Percentiles rank a stretch among this genome's conserved stretches.
phyloP scores from a whole-genome alignment of 2,888 invertebrate genomes.

The Torymus tubicola region DNA sequence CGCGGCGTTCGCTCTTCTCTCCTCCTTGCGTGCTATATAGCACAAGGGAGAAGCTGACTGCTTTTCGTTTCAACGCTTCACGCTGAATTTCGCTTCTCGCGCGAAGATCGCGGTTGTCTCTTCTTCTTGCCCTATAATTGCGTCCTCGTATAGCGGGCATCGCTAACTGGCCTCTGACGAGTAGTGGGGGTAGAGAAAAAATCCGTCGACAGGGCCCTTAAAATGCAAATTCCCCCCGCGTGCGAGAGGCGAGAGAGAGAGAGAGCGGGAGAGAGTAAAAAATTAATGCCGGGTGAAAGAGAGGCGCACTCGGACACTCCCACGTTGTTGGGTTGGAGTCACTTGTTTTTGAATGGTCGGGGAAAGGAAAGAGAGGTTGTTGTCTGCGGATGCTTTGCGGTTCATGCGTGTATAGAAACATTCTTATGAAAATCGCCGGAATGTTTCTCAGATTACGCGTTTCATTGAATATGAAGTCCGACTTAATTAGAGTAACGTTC shows the following conservation, averaged over 20 bases:
- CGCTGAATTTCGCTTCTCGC: constrained; percentile 66
- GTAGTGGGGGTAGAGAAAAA: constrained; percentile 33
- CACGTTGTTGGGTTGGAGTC: not conserved
- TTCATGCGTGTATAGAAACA: not conserved
- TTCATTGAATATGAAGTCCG: not conserved
- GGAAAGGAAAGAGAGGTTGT: too few relatives aligned
- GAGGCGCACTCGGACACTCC: constrained; percentile 6
- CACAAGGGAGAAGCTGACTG: constrained; percentile 31
- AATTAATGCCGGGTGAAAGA: constrained; percentile 35
- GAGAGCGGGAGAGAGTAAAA: constrained; percentile 15
- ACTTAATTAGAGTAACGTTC: too few relatives aligned
- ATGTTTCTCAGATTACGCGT: constrained; percentile 11
- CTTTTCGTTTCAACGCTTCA: constrained; percentile 65
- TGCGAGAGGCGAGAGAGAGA: too few relatives aligned
- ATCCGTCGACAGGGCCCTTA: constrained; percentile 49
- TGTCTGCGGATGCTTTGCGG: too few relatives aligned
- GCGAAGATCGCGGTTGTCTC: not conserved
- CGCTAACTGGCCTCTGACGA: constrained; percentile 56
- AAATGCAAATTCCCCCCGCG: constrained; percentile 49
- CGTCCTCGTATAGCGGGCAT: constrained; percentile 57
- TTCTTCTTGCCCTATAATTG: constrained; percentile 63
- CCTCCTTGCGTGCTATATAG: constrained; percentile 17
- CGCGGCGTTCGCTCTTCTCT: constrained; percentile 1
- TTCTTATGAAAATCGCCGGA: constrained; percentile 21
- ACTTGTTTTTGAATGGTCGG: too few relatives aligned